Base-by-base conservation (phyloP, 2,888 invertebrate species). In the Chromoteleia sp. region DNA sequence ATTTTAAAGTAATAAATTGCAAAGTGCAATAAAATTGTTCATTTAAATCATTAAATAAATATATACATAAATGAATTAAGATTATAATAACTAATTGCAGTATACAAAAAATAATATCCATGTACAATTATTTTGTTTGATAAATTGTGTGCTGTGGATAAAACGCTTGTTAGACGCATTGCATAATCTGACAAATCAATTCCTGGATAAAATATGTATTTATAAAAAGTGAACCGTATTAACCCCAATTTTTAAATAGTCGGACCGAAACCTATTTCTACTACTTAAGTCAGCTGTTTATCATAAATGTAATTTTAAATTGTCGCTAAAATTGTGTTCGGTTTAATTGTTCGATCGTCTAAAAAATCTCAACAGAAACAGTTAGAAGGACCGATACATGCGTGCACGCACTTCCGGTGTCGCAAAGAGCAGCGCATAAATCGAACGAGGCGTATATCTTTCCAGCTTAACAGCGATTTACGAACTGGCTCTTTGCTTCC, bases 401-500 rank as follows among this genome's bases (percentile, higher is more conserved):
- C 50, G 65, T 63, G 19, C 45, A 50, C 48, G 61, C 33, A 75
- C 79, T 83, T 83, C 81, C 81, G 81, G 81, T 79, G 79, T 70
- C 70, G 74, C 70, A 39, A 14, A 50, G 50, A 54, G 74, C 56
- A 61, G 48, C 65, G 45, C 59, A 76, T 83, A 83, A 83, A 83
- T 83, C 70, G 73, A 78, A 68, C 52, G 52, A 61, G 78, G 74
- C 45, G 58, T 79, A 65, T 81, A 81, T 76, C 81, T 83, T 76
- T 71, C 43, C 65, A 65, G 58, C 82, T 82, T 74, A 82, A 58
- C 76, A 68, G 50, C 83, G 76, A 81, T 83, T 83, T 83, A 81
- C 81, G 81, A 79, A 83, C 76, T 79, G 10, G 67, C 77, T 79
- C 68, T 70, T 58, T 68, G 79, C 78, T 83, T 83, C 83, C 78